phyloP scores from a whole-genome alignment of 2,797 vertebrate genomes.

The Anguilla anguilla region DNA sequence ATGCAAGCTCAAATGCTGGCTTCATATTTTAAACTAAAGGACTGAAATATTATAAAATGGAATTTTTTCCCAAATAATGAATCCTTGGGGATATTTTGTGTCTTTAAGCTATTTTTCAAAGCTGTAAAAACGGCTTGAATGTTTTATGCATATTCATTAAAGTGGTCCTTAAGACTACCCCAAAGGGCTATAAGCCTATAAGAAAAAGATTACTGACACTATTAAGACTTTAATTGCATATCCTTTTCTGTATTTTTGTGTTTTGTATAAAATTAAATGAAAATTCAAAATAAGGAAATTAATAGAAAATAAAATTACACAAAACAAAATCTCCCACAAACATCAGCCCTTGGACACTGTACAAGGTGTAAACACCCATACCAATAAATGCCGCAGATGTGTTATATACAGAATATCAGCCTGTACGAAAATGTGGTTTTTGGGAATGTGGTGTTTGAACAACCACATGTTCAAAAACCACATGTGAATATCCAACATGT shows the following conservation, averaged over 20 bases:
- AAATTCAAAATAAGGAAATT: background rate
- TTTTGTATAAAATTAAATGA: background rate
- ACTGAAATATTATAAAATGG: background rate
- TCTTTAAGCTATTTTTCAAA: background rate
- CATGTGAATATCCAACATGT: too few species aligned
- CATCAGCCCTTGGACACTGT: background rate
- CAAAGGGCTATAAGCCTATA: conserved; percentile 26
- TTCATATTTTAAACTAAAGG: background rate
- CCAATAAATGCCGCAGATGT: background rate
- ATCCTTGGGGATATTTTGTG: background rate
- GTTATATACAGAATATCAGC: background rate
- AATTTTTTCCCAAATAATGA: background rate
- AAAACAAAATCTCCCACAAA: background rate
- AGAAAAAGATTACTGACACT: conserved; percentile 46
- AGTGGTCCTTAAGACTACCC: conserved; percentile 38
- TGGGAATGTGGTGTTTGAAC: too few species aligned
- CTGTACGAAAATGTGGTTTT: too few species aligned
- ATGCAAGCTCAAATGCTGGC: background rate
- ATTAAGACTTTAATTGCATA: conserved; percentile 12
- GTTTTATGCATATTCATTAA: conserved; percentile 52
- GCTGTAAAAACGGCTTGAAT: background rate
- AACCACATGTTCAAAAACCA: too few species aligned
- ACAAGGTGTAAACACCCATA: background rate
- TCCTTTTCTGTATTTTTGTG: conserved; percentile 72
- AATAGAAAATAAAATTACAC: background rate